Base-by-base conservation (phyloP, 2,113 vertebrate genomes). In the Ploceus nigricollis region DNA sequence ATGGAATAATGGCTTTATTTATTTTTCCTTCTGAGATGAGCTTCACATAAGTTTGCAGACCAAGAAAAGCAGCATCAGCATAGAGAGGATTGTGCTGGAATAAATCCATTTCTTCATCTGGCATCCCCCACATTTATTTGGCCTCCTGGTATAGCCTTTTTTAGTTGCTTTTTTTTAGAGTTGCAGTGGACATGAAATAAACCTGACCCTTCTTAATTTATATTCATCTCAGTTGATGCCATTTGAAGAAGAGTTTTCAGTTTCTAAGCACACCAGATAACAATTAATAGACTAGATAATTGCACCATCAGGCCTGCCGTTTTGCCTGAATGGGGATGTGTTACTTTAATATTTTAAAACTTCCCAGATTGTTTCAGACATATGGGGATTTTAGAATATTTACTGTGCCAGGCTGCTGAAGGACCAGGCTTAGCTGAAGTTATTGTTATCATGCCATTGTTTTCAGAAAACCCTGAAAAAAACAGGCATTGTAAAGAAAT, bases 271-370 rank as follows among this genome's bases (percentile, higher is more conserved):
- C 66, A 37, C 30, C 42, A 85, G 75, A 89, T 92, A 94, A 93
- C 87, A 89, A 71, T 84, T 92, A 95, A 89, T 50, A 94, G 91
- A 84, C 44, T 89, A n/a, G 71, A 71, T 83, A 88, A 93, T 68
- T 84, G 47, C 50, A 70, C 82, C 70, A 89, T 80, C 82, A 89
- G 90, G 21, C 50, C 54, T 48, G 24, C 13, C 1, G 0, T 30
- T 71, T 85, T 70, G 22, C 50, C 72, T 35, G 56, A 82, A 54
- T 33, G 50, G 77, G 50, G 47, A 53, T 77, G 31, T 69, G 76
- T 37, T 83, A 70, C 54, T 87, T 80, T 47, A 77, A 57, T 77
- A 69, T 84, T 82, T 89, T 16, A 82, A 92, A 94, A 70, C 61
- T 87, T 80, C 8, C 50, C 66, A 42, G 69, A 93, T 63, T n/a